Percentiles rank a stretch among this genome's conserved stretches.
Evolutionary conservation across 64 coral and sea anemone species (phyloP).

Genomic region (Platygyra sinensis): DNA sequence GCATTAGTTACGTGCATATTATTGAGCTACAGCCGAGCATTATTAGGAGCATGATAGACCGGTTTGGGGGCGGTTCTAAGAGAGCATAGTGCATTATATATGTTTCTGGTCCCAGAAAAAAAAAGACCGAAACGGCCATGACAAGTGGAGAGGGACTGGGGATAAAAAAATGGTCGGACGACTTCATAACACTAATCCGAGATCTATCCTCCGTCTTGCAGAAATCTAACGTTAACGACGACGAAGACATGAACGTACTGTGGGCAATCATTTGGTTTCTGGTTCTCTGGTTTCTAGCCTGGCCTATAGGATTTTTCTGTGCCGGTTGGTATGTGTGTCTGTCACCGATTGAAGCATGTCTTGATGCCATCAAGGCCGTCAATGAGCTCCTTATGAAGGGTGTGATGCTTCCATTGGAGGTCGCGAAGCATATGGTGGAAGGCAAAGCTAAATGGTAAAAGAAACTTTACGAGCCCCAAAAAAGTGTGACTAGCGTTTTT

Average conservation of each 20-base stretch:
- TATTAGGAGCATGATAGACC: too few species aligned
- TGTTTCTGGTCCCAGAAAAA: too few species aligned
- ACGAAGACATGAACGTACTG: conserved; percentile 59
- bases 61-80: too few species aligned
- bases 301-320: conserved; percentile 72
- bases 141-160: too few species aligned
- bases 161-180: too few species aligned
- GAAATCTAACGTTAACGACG: neutral
- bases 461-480: neutral
- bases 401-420: conserved; percentile 54
- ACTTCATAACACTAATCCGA: too few species aligned
- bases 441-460: conserved; percentile 57
- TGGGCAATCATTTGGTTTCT: conserved; percentile 78
- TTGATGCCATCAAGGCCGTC: conserved; percentile 56
- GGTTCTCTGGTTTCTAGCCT: conserved; percentile 62
- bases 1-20: too few species aligned
- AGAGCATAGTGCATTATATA: too few species aligned
- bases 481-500: neutral
- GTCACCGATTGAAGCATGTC: conserved; percentile 67
- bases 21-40: too few species aligned
- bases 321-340: conserved; percentile 73
- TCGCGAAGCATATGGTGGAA: conserved; percentile 73
- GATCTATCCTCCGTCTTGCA: neutral
- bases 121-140: too few species aligned
- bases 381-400: conserved; percentile 67